Base-by-base conservation (phyloP, 2,797 vertebrate species). In the Galaxias olidus region DNA sequence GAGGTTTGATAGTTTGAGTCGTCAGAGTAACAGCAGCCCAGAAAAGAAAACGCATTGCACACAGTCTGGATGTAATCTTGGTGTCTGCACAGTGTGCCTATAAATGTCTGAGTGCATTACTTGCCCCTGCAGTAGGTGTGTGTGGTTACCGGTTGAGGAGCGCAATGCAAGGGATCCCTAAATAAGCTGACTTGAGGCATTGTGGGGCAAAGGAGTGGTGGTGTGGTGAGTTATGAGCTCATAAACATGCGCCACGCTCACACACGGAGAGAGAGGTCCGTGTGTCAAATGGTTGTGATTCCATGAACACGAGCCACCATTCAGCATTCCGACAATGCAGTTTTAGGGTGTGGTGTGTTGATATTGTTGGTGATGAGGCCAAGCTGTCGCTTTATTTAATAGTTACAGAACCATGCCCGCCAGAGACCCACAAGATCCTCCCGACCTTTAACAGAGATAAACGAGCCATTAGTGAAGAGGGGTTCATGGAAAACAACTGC, bases 21-120 rank as follows among this genome's bases (percentile, higher is more conserved):
- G 83, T 84, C 86, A 84, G 79, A 77, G 78, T 77, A 84, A 79
- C 84, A 51, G 30, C 30, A 30, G 55, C 41, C 43, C 61, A 53
- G 61, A 54, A 43, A 63, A 51, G 61, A 63, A 63, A 63, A 76
- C 72, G 19, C 54, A 52, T 17, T 45, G 59, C 18, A 50, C 18
- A 50, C 7, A 84, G 88, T 88, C 89, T 90, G 87, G 88, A 84
- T 90, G 85, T 84, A 89, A 87, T 89, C 85, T 89, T 71, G 69
- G 75, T 88, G 88, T 88, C 88, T 84, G 83, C 78, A 79, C 84
- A 73, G 72, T 84, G 88, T 82, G 81, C 87, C 88, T 88, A 89
- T 85, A 88, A 90, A 87, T 83, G 87, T 87, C 89, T 84, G 71
- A 59, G 81, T 74, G 84, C 71, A 81, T 84, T 86, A 85, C 78